Conservation (phyloP, 2,113 vertebrate species). For the Cathartes aura region DNA sequence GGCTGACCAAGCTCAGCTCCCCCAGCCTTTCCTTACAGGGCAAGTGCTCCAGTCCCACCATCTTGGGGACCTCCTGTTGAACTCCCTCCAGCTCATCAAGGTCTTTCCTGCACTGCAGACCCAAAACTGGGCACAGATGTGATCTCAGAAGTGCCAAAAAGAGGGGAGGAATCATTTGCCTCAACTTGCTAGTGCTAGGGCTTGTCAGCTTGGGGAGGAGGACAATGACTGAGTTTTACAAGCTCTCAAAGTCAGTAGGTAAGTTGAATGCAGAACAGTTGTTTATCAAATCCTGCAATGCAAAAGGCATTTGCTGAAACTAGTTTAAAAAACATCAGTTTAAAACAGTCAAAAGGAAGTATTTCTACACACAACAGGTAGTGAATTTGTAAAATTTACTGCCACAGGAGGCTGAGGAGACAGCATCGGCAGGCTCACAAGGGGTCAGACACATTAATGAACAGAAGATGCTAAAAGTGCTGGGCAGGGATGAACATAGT, state of each 20-base stretch:
- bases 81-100: background rate
- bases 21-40: background rate
- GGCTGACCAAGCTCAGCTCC: background rate
- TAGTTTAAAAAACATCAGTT: background rate
- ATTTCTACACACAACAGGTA: background rate
- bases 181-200: background rate
- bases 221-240: background rate
- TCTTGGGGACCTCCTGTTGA: background rate
- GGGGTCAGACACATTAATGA: background rate
- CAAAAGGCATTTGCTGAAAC: background rate
- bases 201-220: background rate
- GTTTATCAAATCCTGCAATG: background rate
- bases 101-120: background rate
- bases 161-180: background rate
- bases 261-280: background rate
- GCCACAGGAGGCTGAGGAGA: background rate
- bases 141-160: background rate
- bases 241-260: background rate
- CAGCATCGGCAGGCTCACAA: background rate
- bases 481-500: background rate
- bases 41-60: rapidly evolving
- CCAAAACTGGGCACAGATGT: background rate
- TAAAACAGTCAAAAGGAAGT: background rate
- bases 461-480: background rate
- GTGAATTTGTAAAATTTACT: background rate